Percentiles rank a stretch among this genome's conserved stretches.
Conservation (phyloP, 2,113 vertebrate genomes). For the Arothron firmamentum region DNA sequence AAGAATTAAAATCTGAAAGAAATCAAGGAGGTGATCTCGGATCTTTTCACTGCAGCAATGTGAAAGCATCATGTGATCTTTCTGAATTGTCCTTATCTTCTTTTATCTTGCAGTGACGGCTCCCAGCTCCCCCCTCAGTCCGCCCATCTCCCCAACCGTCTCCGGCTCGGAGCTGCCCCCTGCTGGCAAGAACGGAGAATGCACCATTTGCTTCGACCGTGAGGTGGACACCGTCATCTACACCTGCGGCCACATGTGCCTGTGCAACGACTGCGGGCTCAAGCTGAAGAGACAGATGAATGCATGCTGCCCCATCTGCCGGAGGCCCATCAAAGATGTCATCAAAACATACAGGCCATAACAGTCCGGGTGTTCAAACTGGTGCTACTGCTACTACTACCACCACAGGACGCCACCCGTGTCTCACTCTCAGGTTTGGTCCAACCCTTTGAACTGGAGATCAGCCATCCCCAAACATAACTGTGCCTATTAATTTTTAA, state of each 20-base stretch:
- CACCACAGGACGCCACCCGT: conserved; percentile 13
- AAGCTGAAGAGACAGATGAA: conserved; percentile 93
- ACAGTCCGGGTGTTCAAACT: conserved; percentile 29
- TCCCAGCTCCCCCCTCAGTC: conserved; percentile 93
- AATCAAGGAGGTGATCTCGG: too few species aligned
- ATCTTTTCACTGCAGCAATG: not conserved
- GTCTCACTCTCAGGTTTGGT: conserved; percentile 48
- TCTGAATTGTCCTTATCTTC: conserved; percentile 10
- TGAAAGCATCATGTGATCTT: not conserved
- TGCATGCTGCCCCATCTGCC: conserved; percentile 95
- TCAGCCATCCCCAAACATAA: conserved; percentile 40
- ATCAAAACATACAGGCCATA: conserved; percentile 97
- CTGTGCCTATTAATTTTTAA: conserved; percentile 49
- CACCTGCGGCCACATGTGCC: conserved; percentile 98
- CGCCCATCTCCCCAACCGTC: conserved; percentile 83
- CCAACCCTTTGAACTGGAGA: conserved; percentile 28
- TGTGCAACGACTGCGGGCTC: conserved; percentile 92
- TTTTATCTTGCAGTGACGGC: conserved; percentile 82
- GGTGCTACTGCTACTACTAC: conserved; percentile 7
- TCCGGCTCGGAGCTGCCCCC: conserved; percentile 76
- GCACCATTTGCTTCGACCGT: conserved; percentile 94
- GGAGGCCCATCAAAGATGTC: conserved; percentile 94
- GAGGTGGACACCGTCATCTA: conserved; percentile 99
- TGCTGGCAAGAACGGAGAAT: conserved; percentile 86
- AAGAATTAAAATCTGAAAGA: not conserved